Evolutionary conservation across 2,113 vertebrate species (phyloP).

Genomic region (Bubalus kerabau): DNA sequence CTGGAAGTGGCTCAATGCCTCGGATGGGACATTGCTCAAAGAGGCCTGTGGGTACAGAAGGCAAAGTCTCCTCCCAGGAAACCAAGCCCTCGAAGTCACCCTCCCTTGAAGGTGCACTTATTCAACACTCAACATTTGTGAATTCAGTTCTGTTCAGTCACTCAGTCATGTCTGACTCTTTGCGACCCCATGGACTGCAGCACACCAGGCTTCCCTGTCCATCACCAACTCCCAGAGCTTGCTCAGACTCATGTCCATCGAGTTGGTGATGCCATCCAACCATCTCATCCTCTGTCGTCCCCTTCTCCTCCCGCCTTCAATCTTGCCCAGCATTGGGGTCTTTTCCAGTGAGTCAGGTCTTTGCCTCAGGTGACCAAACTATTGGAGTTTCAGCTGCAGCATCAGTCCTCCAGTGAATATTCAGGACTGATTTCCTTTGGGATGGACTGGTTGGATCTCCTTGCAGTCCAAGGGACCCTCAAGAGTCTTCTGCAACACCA

Average conservation of each 20-base stretch:
- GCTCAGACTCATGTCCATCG: not conserved
- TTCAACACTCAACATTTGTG: not conserved
- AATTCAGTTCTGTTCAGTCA: not conserved
- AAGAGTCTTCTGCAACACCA: not conserved
- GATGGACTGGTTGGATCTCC: not conserved
- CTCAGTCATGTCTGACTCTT: not conserved
- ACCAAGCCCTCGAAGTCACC: not conserved
- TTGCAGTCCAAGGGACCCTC: not conserved
- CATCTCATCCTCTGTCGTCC: not conserved
- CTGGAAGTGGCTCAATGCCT: constrained; percentile 7
- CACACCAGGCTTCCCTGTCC: not conserved
- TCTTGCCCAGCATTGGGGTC: not conserved
- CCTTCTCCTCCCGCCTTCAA: not conserved
- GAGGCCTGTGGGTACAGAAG: not conserved
- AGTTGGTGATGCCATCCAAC: not conserved
- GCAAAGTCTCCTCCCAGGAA: constrained; percentile 19
- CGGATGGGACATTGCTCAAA: constrained; percentile 35
- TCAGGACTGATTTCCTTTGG: not conserved
- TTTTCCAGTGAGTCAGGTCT: not conserved
- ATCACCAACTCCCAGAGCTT: not conserved
- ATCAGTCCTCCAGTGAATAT: not conserved
- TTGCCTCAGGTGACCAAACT: not conserved
- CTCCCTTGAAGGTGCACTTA: not conserved
- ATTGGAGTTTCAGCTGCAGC: not conserved
- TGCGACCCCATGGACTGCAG: not conserved